phyloP scores from a whole-genome alignment of 2,797 vertebrate genomes.

The Tapirus indicus region DNA sequence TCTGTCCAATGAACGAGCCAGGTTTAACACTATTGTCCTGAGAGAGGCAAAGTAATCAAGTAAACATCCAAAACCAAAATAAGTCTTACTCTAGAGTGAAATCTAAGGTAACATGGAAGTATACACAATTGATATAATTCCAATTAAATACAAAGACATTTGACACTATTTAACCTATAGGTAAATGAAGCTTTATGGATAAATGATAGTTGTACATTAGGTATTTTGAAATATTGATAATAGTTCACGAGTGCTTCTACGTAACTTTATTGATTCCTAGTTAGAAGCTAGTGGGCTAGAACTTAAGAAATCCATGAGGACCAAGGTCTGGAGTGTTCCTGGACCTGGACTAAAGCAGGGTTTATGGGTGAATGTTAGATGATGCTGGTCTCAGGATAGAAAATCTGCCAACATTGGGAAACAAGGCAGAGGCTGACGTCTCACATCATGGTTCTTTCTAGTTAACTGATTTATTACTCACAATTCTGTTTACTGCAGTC shows the following conservation, averaged over 20 bases:
- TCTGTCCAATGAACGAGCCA: not conserved
- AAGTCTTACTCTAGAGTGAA: not conserved
- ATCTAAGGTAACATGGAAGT: not conserved
- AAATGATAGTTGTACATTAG: not conserved
- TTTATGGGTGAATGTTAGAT: not conserved
- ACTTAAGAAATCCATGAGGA: not conserved
- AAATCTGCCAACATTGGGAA: not conserved
- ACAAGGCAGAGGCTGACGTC: not conserved
- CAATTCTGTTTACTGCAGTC: not conserved
- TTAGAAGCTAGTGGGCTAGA: not conserved
- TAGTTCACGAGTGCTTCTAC: not conserved
- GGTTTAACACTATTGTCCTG: not conserved
- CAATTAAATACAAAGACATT: not conserved
- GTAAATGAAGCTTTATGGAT: not conserved
- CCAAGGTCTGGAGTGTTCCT: not conserved
- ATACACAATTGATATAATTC: not conserved
- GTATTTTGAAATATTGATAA: not conserved
- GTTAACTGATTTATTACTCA: not conserved
- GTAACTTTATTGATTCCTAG: not conserved
- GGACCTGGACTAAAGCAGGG: not conserved
- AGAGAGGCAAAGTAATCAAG: not conserved
- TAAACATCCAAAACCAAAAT: conserved; percentile 20
- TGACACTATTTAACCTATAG: not conserved
- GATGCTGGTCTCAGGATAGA: not conserved
- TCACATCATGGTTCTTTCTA: not conserved